Conservation (phyloP, 2,113 vertebrate genomes). For the Scophthalmus maximus region DNA sequence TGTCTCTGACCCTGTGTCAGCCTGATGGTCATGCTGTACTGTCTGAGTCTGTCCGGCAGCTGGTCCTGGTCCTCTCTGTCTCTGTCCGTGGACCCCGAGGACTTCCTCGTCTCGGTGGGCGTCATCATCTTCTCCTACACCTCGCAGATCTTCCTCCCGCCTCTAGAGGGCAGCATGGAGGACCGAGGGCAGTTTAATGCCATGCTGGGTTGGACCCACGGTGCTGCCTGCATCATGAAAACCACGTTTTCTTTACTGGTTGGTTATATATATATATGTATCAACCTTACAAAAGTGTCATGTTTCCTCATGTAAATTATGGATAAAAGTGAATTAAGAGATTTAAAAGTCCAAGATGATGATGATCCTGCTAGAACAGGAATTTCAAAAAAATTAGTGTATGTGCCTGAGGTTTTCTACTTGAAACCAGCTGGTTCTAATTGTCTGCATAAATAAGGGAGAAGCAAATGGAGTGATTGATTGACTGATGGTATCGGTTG, state of each 20-base stretch:
- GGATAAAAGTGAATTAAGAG: too few relatives aligned
- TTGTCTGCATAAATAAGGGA: neutral
- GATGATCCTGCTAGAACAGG: too few relatives aligned
- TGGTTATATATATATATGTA: neutral
- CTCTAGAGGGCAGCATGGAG: conserved; percentile 85
- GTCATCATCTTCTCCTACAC: conserved; percentile 91
- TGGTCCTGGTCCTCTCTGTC: conserved; percentile 83
- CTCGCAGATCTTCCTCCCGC: conserved; percentile 87
- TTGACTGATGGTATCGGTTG: conserved; percentile 21
- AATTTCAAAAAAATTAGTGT: too few relatives aligned
- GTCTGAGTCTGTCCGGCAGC: conserved; percentile 76
- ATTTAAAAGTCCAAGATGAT: neutral
- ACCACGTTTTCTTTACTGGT: conserved; percentile 83
- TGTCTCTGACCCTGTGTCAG: conserved; percentile 42
- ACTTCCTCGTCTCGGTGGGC: conserved; percentile 84
- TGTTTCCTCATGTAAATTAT: too few relatives aligned
- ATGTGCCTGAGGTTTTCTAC: too few relatives aligned
- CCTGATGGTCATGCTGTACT: conserved; percentile 83
- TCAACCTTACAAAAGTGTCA: too few relatives aligned
- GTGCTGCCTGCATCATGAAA: conserved; percentile 84
- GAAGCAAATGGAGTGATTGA: conserved; percentile 19
- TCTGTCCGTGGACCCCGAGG: conserved; percentile 81
- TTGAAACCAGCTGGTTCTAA: neutral
- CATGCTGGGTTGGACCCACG: conserved; percentile 86
- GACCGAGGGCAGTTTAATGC: conserved; percentile 77